These are phyloP conservation scores for Triops longicaudatus DNA, from an alignment of 1,140 invertebrate species.

Conservation along the genomic window DNA sequence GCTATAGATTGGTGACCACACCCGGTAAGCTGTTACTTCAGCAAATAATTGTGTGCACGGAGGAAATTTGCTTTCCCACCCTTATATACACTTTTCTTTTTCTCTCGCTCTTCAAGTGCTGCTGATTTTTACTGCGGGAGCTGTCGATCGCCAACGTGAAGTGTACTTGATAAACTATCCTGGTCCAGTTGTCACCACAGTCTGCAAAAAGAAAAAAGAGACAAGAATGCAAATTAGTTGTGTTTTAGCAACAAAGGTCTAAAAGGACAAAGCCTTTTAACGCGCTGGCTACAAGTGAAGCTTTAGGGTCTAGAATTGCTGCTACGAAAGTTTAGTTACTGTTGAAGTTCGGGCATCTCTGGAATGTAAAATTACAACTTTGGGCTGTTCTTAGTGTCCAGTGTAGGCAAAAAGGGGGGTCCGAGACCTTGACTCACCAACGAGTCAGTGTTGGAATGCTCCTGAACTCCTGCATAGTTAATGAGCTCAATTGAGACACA, in stretches of 20 bases:
- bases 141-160: neutral
- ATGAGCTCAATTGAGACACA: neutral
- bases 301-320: neutral
- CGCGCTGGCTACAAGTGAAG: neutral
- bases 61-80: neutral
- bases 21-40: neutral
- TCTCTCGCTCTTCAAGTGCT: neutral
- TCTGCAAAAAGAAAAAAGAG: neutral
- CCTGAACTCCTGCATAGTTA: neutral
- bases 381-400: neutral
- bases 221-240: conserved; percentile 8
- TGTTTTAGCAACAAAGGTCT: neutral
- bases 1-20: neutral
- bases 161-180: neutral
- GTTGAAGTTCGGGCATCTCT: neutral
- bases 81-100: neutral
- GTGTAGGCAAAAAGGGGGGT: neutral
- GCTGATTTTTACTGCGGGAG: neutral
- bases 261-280: neutral
- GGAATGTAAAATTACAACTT: neutral
- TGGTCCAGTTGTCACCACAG: neutral
- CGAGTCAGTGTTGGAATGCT: neutral
- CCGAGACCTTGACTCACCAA: neutral
- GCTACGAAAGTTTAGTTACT: neutral
- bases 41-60: neutral